phyloP scores from a whole-genome alignment of 37 sponge, comb jelly and placozoan genomes.

The Halichondria panicea region DNA sequence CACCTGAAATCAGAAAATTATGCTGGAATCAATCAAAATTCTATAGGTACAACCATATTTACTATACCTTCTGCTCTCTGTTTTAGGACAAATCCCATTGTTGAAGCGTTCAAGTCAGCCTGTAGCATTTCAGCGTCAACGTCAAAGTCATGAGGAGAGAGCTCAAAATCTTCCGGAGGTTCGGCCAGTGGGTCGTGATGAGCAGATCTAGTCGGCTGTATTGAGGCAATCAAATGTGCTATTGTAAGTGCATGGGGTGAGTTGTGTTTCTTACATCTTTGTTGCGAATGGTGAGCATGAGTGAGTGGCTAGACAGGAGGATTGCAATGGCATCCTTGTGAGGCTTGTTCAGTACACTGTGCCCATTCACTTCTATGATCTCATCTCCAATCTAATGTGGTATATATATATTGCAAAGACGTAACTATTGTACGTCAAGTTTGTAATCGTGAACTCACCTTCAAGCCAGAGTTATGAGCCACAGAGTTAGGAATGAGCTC shows the following conservation, averaged over 20 bases:
- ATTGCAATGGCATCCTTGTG: conserved; percentile 63
- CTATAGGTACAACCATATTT: not conserved
- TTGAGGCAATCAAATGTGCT: not conserved
- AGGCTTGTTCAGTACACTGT: conserved; percentile 33
- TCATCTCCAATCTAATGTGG: conserved; percentile 68
- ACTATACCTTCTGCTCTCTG: conserved; percentile 16
- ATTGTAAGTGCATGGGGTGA: not conserved
- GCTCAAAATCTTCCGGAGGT: conserved; percentile 67
- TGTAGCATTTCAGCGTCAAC: conserved; percentile 65
- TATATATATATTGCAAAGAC: not conserved
- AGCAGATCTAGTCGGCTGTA: not conserved
- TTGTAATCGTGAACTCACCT: conserved; percentile 37
- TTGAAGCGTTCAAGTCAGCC: conserved; percentile 13
- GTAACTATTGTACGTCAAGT: no score
- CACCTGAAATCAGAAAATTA: not conserved
- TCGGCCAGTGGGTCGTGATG: conserved; percentile 42
- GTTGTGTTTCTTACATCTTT: conserved; percentile 22
- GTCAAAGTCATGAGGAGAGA: conserved; percentile 69
- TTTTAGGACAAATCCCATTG: conserved; percentile 42
- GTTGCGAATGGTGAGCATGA: conserved; percentile 63
- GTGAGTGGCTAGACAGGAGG: conserved; percentile 61
- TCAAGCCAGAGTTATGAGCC: conserved; percentile 60
- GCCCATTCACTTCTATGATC: conserved; percentile 70
- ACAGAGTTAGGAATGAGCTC: conserved; percentile 68
- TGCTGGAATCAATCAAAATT: not conserved